A percentile compares a stretch with the other conserved stretches of the same genome.
These are phyloP conservation scores for Haemorhous mexicanus DNA, from an alignment of 2,113 vertebrate species.

Conservation along the genomic window DNA sequence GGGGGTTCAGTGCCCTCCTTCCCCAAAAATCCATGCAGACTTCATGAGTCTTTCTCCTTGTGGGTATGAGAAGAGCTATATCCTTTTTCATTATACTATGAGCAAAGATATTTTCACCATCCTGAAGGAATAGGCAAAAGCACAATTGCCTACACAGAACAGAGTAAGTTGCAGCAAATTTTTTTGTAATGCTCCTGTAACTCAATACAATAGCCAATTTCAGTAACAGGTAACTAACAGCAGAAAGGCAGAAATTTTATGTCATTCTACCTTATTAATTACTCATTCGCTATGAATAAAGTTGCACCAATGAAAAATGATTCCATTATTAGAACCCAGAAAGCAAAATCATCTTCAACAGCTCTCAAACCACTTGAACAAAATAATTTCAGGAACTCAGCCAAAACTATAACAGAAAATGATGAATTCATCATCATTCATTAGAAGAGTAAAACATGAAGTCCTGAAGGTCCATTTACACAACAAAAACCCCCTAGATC, in stretches of 20 bases:
- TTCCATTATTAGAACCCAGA: not conserved
- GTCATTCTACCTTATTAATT: slow-evolving; percentile 13
- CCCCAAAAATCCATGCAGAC: not conserved
- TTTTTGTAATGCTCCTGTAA: not conserved
- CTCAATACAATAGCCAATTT: not conserved
- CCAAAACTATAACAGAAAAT: not conserved
- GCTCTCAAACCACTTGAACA: not conserved
- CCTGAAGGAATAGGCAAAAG: not conserved
- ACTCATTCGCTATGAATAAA: not conserved
- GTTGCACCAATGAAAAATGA: not conserved
- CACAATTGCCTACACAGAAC: not conserved
- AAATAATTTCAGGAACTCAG: not conserved
- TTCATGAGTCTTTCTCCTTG: not conserved
- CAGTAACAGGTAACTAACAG: not conserved
- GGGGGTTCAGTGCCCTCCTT: not conserved
- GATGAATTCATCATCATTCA: not conserved
- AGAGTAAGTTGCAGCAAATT: not conserved
- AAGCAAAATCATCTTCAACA: not conserved
- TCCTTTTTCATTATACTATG: not conserved
- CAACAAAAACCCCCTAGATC: not conserved
- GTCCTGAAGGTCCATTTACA: not conserved
- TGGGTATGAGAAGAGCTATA: not conserved
- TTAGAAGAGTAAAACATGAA: not conserved
- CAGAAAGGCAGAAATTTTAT: not conserved
- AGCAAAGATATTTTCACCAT: not conserved